Evolutionary conservation across 2,888 invertebrate genomes (phyloP), one percentile per base, ranked within the genome.

Genomic region (Malthinus flaveolus): DNA sequence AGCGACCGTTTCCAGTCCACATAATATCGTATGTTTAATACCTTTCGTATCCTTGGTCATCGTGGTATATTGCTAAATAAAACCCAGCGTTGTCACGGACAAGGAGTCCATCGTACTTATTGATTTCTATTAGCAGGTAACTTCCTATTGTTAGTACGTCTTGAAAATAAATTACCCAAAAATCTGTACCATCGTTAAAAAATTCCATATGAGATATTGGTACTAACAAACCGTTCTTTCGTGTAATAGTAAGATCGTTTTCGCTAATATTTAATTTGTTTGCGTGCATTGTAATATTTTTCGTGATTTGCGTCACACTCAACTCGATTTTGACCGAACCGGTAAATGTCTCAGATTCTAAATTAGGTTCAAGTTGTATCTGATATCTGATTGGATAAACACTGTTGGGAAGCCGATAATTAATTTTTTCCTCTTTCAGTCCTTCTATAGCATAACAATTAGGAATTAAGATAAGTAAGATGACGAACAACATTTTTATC

Each of bases 21-120:
- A 23, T 3, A 5, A 23, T 23, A 3, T 23, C 2, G 5, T 2
- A 23, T 23, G 2, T 2, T 23, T 5, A 23, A 23, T 55, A 61
- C 61, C 49, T 51, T 12, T 47, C 45, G 4, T 44, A 44, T 34
- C 48, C 66, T 5, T 69, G 56, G 8, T 70, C 42, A 10, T 70
- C 63, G 6, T 59, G 56, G 65, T 83, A 83, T 10, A 73, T 76
- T 63, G 78, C 80, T 54, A 77, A 71, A 65, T 81, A 83, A 66
- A 83, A 82, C 51, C 83, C 83, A 32, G 67, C 68, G 47, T 77
- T 66, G 8, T 76, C 66, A 39, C 79, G 73, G 55, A 74, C 75
- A 7, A 76, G 51, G 1, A 1, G 32, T 6, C 72, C 74, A 0
- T 0, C 13, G 32, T 63, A 76, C n/a, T 31, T 11, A 4, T 9